phyloP scores from a whole-genome alignment of 2,888 invertebrate species.

The Sinohyriopsis cumingii region DNA sequence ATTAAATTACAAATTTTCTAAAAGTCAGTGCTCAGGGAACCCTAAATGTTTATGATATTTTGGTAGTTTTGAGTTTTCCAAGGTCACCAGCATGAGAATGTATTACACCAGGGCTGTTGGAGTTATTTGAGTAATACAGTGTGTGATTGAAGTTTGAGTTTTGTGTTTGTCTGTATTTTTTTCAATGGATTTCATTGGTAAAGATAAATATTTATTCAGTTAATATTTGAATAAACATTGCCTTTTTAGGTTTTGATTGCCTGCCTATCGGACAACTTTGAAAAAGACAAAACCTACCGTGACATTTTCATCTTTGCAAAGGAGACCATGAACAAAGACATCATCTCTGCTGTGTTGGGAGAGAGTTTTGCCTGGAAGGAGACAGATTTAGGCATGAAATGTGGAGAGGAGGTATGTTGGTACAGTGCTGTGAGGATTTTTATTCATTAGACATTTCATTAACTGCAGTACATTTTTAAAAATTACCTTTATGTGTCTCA shows the following conservation, averaged over 20 bases:
- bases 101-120: too few species aligned
- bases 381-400: conserved; percentile 60
- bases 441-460: too few species aligned
- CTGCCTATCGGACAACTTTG: conserved; percentile 65
- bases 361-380: conserved; percentile 58
- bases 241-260: conserved; percentile 52
- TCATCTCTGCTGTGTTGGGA: conserved; percentile 55
- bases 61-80: background rate
- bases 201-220: background rate
- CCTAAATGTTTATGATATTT: background rate
- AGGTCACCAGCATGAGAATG: too few species aligned
- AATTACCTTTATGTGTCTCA: too few species aligned
- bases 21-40: too few species aligned
- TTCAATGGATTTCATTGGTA: too few species aligned
- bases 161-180: background rate
- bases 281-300: conserved; percentile 55
- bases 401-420: conserved; percentile 51
- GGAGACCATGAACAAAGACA: conserved; percentile 59
- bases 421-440: too few species aligned
- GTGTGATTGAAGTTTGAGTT: background rate
- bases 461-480: too few species aligned
- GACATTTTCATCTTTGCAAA: conserved; percentile 59
- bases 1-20: too few species aligned
- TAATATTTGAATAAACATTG: background rate
- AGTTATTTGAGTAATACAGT: background rate